Evolutionary conservation across 1,140 invertebrate species (phyloP).

Genomic region (Lithobius niger): DNA sequence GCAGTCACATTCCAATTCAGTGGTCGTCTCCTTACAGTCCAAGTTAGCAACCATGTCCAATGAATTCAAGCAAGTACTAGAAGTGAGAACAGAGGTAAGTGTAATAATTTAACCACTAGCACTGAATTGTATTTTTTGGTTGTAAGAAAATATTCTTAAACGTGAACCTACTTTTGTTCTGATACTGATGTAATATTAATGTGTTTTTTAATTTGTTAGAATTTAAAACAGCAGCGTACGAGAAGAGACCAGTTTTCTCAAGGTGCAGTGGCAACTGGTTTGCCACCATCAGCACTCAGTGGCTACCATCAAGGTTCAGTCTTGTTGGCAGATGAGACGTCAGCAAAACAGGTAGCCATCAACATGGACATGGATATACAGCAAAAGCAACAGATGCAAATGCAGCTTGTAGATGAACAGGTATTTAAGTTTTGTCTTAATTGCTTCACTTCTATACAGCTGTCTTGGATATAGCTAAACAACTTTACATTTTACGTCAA

Average conservation of each 20-base stretch:
- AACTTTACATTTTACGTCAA: too few species aligned
- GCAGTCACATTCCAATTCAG: conserved; percentile 88
- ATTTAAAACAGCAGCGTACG: conserved; percentile 87
- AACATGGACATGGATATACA: conserved; percentile 24
- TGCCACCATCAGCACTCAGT: conserved; percentile 51
- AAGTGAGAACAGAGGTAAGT: conserved; percentile 67
- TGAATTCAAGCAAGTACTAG: conserved; percentile 86
- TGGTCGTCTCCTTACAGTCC: conserved; percentile 86
- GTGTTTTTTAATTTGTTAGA: conserved; percentile 41
- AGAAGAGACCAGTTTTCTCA: conserved; percentile 89
- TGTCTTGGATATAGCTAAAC: too few species aligned
- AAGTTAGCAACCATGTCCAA: conserved; percentile 92
- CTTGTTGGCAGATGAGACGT: conserved; percentile 36
- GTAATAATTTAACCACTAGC: too few species aligned
- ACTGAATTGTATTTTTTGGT: too few species aligned
- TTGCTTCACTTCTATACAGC: too few species aligned
- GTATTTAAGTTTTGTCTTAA: conserved; percentile 32
- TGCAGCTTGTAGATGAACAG: conserved; percentile 67
- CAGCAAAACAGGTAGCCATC: conserved; percentile 25
- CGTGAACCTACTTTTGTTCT: too few species aligned
- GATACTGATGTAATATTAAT: too few species aligned
- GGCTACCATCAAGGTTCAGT: conserved; percentile 46
- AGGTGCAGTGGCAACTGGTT: conserved; percentile 47
- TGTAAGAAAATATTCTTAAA: too few species aligned
- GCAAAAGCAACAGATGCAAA: conserved; percentile 34